A percentile compares a stretch with the other conserved stretches of the same genome.
phyloP scores from a whole-genome alignment of 2,113 vertebrate species.

The Atlantisia rogersi region DNA sequence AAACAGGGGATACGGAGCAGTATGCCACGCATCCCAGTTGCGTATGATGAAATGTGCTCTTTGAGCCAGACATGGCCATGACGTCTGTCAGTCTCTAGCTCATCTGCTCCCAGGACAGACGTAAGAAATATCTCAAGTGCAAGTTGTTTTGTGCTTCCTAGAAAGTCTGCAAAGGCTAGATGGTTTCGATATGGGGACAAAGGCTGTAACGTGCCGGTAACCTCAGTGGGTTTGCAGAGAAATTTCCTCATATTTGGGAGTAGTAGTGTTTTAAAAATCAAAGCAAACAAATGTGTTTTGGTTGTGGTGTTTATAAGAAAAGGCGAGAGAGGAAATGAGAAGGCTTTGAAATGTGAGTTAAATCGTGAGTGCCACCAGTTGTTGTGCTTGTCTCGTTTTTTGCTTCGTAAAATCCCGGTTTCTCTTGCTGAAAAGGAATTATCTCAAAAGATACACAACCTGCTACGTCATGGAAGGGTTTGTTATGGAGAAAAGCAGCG shows the following conservation, averaged over 20 bases:
- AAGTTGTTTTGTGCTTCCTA: not conserved
- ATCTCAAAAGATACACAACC: not conserved
- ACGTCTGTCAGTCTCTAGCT: not conserved
- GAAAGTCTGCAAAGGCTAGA: not conserved
- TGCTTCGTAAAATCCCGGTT: not conserved
- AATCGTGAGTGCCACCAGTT: not conserved
- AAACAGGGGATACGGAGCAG: not conserved
- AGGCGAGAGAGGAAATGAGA: constrained; percentile 35
- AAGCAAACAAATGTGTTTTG: constrained; percentile 36
- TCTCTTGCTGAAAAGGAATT: constrained; percentile 6
- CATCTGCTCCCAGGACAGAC: not conserved
- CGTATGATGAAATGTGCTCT: fast-evolving
- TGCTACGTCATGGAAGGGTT: constrained; percentile 16
- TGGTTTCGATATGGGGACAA: not conserved
- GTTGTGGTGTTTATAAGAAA: constrained; percentile 34
- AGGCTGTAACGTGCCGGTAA: not conserved
- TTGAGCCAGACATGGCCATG: not conserved
- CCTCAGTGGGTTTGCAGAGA: not conserved
- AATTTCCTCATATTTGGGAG: not conserved
- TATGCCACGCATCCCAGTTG: fast-evolving
- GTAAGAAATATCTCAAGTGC: not conserved
- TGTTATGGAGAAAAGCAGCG: not conserved
- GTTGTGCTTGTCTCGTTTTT: not conserved
- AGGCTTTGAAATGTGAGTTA: constrained; percentile 43
- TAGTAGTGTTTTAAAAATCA: constrained; percentile 23